A percentile compares a stretch with the other conserved stretches of the same genome.
Evolutionary conservation across 2,797 vertebrate species (phyloP).

Genomic region (Mus spretus): DNA sequence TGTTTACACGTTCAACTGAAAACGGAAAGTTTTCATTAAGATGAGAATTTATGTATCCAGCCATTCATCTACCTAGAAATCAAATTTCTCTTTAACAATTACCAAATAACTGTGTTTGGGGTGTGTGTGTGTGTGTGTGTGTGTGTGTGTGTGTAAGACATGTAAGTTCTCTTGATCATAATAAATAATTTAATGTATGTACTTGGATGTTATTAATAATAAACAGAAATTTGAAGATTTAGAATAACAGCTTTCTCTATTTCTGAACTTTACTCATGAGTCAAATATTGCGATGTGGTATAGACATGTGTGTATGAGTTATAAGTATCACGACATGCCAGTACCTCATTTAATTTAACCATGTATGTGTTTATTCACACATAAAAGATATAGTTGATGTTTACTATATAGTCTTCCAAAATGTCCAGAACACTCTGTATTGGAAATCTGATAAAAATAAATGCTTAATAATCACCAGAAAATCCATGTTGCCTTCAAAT

Average conservation of each 20-base stretch:
- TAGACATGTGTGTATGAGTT: not conserved
- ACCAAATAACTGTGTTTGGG: not conserved
- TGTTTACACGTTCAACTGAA: not conserved
- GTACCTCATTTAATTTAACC: slow-evolving; percentile 7
- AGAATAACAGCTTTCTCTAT: slow-evolving; percentile 6
- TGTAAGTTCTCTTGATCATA: not conserved
- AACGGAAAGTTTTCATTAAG: not conserved
- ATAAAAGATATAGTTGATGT: not conserved
- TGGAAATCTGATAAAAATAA: not conserved
- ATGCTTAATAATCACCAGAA: not conserved
- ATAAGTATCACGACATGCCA: not conserved
- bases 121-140: too few species aligned
- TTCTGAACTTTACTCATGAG: not conserved
- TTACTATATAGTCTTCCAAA: not conserved
- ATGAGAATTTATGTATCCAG: not conserved
- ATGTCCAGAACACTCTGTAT: not conserved
- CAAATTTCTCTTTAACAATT: not conserved
- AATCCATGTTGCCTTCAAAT: not conserved
- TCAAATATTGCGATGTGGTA: not conserved
- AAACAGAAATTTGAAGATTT: not conserved
- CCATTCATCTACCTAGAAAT: slow-evolving; percentile 17
- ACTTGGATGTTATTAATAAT: not conserved
- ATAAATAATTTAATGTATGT: not conserved
- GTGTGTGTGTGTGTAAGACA: not conserved
- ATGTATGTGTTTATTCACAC: not conserved